A percentile compares a stretch with the other conserved stretches of the same genome.
These are phyloP conservation scores for Proteles cristata DNA, from an alignment of 2,113 vertebrate species.

Conservation along the genomic window DNA sequence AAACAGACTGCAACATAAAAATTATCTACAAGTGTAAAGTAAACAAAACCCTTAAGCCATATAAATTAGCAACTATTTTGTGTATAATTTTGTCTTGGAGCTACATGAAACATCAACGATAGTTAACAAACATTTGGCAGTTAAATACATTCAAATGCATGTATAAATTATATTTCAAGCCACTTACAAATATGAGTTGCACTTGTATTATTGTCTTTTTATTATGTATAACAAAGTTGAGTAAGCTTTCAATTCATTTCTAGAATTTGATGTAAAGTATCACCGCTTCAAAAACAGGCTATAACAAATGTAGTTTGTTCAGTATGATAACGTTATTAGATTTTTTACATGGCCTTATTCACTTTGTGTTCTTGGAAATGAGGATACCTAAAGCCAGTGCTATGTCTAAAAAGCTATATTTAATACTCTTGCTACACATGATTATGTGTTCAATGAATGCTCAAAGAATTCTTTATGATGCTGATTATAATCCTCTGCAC, in stretches of 20 bases:
- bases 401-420: not conserved
- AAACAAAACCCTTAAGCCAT: not conserved
- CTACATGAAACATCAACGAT: not conserved
- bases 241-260: constrained; percentile 20
- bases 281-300: constrained; percentile 46
- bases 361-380: not conserved
- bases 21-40: not conserved
- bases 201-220: constrained; percentile 25
- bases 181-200: constrained; percentile 23
- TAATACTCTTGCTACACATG: not conserved
- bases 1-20: constrained; percentile 1
- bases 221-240: not conserved
- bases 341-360: constrained; percentile 36
- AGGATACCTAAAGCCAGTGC: not conserved
- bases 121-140: not conserved
- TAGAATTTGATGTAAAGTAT: not conserved
- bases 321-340: not conserved
- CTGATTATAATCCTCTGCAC: not conserved
- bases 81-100: constrained; percentile 26
- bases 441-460: not conserved
- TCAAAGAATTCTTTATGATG: not conserved
- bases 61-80: constrained; percentile 17
- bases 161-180: not conserved
- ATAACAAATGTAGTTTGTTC: constrained; percentile 12
- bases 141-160: not conserved